A percentile compares a stretch with the other conserved stretches of the same genome.
Conservation (phyloP, 1,140 invertebrate species). For the Orussus abietinus region DNA sequence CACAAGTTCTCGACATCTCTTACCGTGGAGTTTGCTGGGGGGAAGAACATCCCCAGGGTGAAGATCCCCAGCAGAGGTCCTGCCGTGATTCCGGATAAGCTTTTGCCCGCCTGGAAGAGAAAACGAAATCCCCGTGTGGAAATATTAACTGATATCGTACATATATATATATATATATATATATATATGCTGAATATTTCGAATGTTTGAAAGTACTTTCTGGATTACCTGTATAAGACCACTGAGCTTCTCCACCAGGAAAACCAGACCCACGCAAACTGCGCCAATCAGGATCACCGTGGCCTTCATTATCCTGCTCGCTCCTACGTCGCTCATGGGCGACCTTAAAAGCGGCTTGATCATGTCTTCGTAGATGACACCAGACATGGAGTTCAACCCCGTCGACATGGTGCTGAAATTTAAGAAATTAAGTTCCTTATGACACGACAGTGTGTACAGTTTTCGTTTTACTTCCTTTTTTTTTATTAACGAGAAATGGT, state of each 20-base stretch:
- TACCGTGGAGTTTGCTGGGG: slow-evolving; percentile 67
- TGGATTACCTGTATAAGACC: slow-evolving; percentile 59
- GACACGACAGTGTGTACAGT: neutral
- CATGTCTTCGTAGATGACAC: slow-evolving; percentile 77
- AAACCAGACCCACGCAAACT: slow-evolving; percentile 63
- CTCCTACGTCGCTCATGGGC: slow-evolving; percentile 59
- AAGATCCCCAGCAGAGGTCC: slow-evolving; percentile 76
- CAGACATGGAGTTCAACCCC: slow-evolving; percentile 75
- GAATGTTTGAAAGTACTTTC: slow-evolving; percentile 2
- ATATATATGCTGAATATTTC: slow-evolving; percentile 3
- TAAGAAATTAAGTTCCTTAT: slow-evolving; percentile 13
- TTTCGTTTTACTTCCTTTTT: slow-evolving; percentile 10
- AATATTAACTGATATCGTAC: too few relatives aligned
- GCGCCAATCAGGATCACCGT: slow-evolving; percentile 63
- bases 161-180: slow-evolving; percentile 1
- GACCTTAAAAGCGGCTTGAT: slow-evolving; percentile 63
- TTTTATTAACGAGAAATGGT: neutral
- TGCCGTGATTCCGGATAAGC: slow-evolving; percentile 64
- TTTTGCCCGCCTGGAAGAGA: slow-evolving; percentile 57
- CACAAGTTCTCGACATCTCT: too few relatives aligned
- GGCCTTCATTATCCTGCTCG: slow-evolving; percentile 66
- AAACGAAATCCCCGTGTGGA: slow-evolving; percentile 8
- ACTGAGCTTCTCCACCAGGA: slow-evolving; percentile 66
- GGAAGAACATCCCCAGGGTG: slow-evolving; percentile 73
- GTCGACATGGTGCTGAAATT: slow-evolving; percentile 72